Evolutionary conservation across 30 jellyfish, hydroid and myxozoan species (phyloP), one percentile per base, ranked within the genome.

Genomic region (Clytia hemisphaerica): DNA sequence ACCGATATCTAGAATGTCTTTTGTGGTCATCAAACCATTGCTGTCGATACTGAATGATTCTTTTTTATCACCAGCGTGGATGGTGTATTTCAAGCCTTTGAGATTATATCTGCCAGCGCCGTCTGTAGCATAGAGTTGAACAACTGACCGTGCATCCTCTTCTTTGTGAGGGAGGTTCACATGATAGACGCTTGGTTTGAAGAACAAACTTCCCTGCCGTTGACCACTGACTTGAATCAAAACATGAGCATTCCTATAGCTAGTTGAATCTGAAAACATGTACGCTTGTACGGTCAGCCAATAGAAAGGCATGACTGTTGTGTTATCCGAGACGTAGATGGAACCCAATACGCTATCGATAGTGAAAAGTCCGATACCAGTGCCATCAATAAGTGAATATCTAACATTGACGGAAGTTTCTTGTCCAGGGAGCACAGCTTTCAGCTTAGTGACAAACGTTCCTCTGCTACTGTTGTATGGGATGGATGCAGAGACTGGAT

Each of bases 231-330:
- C 40, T 1, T 42, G 67, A 4, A 91, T 22, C 12, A 91, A 72
- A 19, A 82, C 71, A 15, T 93, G 92, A 37, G 87, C 48, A 48
- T 91, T 91, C 28, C 83, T 71, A 74, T 57, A 91, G n/a, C 73
- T 76, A 26, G 73, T 59, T 15, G 94, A 85, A 37, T 78, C 58
- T 29, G 68, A 55, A 28, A 75, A 73, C 73, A 91, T 34, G 45
- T 81, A 82, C 5, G 94, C 99, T 76, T 91, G 94, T 26, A 91
- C 71, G 37, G 99, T 91, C 30, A 91, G 63, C 99, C 99, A 91
- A 61, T 72, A 91, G 49, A 19, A 30, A 29, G 72, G 26, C 40
- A 33, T 69, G 36, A 53, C 22, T 29, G 49, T 45, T 25, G 18
- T 22, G 38, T 53, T 49, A 31, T 69, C 49, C 27, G 32, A 27